Evolutionary conservation across 2,797 vertebrate genomes (phyloP), one percentile per base, ranked within the genome.

Genomic region (Ataeniobius toweri): DNA sequence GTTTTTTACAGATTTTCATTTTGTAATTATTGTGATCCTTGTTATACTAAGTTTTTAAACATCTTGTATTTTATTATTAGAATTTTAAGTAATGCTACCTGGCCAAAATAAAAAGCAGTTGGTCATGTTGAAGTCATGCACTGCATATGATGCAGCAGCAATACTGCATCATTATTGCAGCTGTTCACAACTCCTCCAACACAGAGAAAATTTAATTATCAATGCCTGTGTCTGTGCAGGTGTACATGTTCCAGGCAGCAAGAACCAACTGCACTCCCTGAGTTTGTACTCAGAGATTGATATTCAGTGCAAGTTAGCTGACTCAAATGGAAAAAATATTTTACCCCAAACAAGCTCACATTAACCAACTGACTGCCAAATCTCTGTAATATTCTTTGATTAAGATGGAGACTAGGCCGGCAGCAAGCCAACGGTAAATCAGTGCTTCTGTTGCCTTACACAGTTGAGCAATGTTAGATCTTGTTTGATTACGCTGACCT

Each of bases 351-450:
- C 50, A 75, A 65, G 85, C 74, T 85, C 77, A 85, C 24, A 5
- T 71, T 48, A 51, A 80, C 73, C 56, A 58, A 78, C 61, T 74
- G 46, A 36, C 80, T 84, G 88, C 86, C 82, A 88, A 85, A 84
- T 70, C 65, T 63, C 69, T 67, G 80, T 85, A 79, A 79, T 83
- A 79, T 84, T 80, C 83, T 41, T 80, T 85, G 67, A 85, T 78
- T 39, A 77, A 65, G 31, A 73, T 12, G 9, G 50, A 63, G 79
- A 72, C 53, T 63, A 75, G 55, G 61, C 1, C 41, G 75, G 79
- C 58, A 82, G 50, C 24, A 28, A 76, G 80, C 83, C 82, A 86
- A 71, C 41, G 68, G 51, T 73, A 61, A 75, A 80, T 80, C 55
- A 86, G 74, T 73, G 71, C 82, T 78, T 88, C 8, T 18, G 59